phyloP scores from a whole-genome alignment of 2,797 vertebrate species.

The Pseudopleuronectes americanus region DNA sequence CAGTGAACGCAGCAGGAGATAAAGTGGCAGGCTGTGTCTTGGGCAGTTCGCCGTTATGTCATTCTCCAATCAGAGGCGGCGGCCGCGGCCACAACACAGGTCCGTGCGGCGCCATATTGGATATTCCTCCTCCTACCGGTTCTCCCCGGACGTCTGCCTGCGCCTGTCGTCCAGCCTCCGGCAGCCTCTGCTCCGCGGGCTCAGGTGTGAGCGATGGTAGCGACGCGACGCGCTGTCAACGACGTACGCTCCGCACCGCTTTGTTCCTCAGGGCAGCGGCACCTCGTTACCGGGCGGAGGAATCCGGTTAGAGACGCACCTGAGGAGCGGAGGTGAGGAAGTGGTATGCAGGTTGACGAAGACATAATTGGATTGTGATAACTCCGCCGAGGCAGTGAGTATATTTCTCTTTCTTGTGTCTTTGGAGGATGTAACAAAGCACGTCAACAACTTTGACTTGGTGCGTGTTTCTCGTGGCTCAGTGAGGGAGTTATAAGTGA shows the following conservation, averaged over 20 bases:
- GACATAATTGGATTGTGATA: slow-evolving; percentile 71
- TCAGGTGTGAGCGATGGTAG: slow-evolving; percentile 55
- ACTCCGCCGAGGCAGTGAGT: slow-evolving; percentile 73
- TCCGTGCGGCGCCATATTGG: slow-evolving; percentile 76
- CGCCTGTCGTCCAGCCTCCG: slow-evolving; percentile 11
- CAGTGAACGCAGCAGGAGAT: slow-evolving; percentile 54
- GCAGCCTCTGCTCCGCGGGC: slow-evolving; percentile 26
- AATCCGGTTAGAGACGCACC: slow-evolving; percentile 64
- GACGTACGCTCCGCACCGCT: slow-evolving; percentile 14
- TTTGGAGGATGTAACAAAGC: background rate
- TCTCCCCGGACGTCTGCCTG: slow-evolving; percentile 10
- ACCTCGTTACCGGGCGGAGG: slow-evolving; percentile 38
- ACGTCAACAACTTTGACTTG: slow-evolving; percentile 1
- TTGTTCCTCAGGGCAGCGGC: slow-evolving; percentile 8
- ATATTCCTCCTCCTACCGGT: slow-evolving; percentile 51
- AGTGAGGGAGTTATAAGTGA: background rate
- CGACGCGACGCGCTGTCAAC: slow-evolving; percentile 28
- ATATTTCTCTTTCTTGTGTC: background rate
- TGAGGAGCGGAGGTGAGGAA: slow-evolving; percentile 55
- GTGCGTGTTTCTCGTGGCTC: background rate
- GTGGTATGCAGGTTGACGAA: slow-evolving; percentile 65
- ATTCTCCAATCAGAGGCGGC: slow-evolving; percentile 71
- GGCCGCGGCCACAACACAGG: slow-evolving; percentile 41
- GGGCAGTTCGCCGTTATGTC: slow-evolving; percentile 44
- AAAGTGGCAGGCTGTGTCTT: slow-evolving; percentile 56